Evolutionary conservation across 2,113 vertebrate species (phyloP).

Genomic region (Scopus umbretta): DNA sequence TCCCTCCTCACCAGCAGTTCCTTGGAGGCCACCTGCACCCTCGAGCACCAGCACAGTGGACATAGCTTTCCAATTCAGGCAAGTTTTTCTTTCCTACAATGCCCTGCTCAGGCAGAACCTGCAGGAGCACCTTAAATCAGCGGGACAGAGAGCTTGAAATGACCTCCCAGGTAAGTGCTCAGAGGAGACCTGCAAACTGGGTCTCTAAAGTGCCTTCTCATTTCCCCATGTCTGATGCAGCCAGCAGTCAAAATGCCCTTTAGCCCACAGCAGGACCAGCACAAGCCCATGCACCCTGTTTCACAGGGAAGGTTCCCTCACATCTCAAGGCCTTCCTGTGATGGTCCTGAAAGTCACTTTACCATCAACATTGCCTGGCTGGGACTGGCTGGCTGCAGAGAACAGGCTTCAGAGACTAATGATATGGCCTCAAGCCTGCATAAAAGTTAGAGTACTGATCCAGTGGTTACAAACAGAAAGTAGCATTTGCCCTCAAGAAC

Average conservation of each 20-base stretch:
- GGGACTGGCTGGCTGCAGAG: background rate
- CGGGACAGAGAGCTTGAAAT: background rate
- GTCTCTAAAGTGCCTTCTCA: background rate
- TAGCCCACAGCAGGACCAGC: background rate
- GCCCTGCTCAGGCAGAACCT: background rate
- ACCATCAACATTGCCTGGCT: fast-evolving
- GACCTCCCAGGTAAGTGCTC: background rate
- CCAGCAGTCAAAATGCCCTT: background rate
- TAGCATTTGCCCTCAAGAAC: background rate
- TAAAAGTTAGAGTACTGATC: background rate
- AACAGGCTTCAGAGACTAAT: background rate
- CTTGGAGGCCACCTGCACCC: background rate
- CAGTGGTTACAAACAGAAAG: background rate
- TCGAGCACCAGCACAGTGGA: background rate
- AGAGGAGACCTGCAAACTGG: background rate
- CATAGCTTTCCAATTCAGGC: background rate
- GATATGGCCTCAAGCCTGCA: background rate
- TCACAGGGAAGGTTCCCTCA: background rate
- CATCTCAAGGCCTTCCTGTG: background rate
- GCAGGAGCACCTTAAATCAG: background rate
- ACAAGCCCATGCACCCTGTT: fast-evolving
- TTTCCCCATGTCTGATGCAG: background rate
- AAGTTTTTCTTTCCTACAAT: background rate
- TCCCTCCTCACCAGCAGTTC: fast-evolving
- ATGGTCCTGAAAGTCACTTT: background rate